Base-by-base conservation (phyloP, 2,888 invertebrate genomes). In the Melanostoma scalare region DNA sequence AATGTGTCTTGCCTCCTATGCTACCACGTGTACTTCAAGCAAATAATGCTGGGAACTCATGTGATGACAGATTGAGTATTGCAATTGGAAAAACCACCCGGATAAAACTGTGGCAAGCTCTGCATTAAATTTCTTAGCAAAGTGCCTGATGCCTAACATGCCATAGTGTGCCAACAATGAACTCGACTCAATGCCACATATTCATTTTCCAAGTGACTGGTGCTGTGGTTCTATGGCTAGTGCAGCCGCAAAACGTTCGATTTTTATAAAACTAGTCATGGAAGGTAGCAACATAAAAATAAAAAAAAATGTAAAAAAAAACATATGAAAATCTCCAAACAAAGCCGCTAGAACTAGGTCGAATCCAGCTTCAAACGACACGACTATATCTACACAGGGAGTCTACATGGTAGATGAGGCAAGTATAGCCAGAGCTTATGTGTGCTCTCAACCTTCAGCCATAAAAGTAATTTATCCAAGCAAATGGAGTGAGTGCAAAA, bases 321-420 rank as follows among this genome's bases (percentile, higher is more conserved):
- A 40, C 40, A 48, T n/a, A 50, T 30, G 52, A 65, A 72, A 77
- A 68, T 72, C 68, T 72, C 61, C 48, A 68, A 77, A 82, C 72
- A 76, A 82, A 77, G 81, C 55, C 60, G 48, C 38, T 6, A 50
- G 72, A 77, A 82, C 72, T 82, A 48, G 81, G 81, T 73, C 81
- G 72, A 42, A 72, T 77, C 68, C 71, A 61, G 67, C 67, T 67
- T 72, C 53, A 77, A 63, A 67, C 77, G 35, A 67, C 2, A 20
- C 20, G 4, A 8, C 58, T 42, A 56, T 35, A 48, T 53, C 10
- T 20, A 69, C 55, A 80, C 10, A 53, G 46, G 10, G 20, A 52
- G 77, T 60, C 56, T 71, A 44, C 44, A 33, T 44, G 52, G 35
- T 35, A 38, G 55, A 33, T 3, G 44, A 10, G 30, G 33, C 8